Evolutionary conservation across 2,888 invertebrate species (phyloP), one percentile per base, ranked within the genome.

Genomic region (Gryllus longicercus): DNA sequence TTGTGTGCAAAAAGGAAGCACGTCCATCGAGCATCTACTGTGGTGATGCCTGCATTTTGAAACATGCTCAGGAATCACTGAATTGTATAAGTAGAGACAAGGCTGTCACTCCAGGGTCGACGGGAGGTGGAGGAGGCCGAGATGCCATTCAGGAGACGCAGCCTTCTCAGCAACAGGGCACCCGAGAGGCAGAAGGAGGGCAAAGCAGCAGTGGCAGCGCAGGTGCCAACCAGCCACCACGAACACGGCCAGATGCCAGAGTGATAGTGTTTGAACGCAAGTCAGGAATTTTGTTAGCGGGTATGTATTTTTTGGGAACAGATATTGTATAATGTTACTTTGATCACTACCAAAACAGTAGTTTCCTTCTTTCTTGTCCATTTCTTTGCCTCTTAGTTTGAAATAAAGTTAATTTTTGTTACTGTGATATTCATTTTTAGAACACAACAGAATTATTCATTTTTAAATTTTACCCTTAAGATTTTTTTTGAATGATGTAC

Each of bases 1-100:
- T 95, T 78, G 94, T 94, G 18, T 96, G 96, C 86, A 93, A 85
- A 81, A 92, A 92, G 84, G 88, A 91, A 23, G 92, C 94, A 0
- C 90, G 94, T n/a, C 89, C 90, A n/a, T 93, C 92, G 85, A 94
- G 95, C 79, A 94, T 96, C 84, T 97, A 96, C 87, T 98, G 97
- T 87, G 95, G 96, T 84, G 94, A 96, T 85, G 91, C 91, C 51
- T 98, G 97, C 86, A 95, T 97, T 84, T 89, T 94, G 81, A 93
- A 93, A 84, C 96, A 96, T 88, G 95, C 95, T 2, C 93, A 94
- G 84, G 93, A 93, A 83, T 86, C 86, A 63, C 76, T 80, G 38
- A 75, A 51, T 75, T 25, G 49, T 63, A 78, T 74, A 74, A 80
- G 77, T 25, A 79, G 50, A 38, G 77, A 50, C 5, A 75, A 74